Conservation (phyloP, 2,888 invertebrate species). For the Graphium colonna region DNA sequence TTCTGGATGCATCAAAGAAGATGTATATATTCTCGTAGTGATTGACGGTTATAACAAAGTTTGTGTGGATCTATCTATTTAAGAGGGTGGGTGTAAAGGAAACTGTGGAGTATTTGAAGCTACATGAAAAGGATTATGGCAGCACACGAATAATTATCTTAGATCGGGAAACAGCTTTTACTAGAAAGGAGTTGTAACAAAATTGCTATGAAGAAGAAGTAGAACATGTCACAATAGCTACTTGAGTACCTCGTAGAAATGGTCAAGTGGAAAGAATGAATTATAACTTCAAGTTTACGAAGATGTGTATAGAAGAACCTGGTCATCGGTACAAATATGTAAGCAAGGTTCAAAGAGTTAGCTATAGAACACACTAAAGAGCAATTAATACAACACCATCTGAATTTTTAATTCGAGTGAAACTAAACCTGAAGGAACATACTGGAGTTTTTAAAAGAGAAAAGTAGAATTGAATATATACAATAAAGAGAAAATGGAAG, state of each 20-base stretch:
- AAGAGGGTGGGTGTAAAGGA: conserved; percentile 39
- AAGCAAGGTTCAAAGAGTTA: neutral
- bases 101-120: conserved; percentile 36
- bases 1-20: conserved; percentile 39
- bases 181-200: conserved; percentile 8
- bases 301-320: too few relatives aligned
- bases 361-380: neutral
- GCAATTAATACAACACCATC: conserved; percentile 1
- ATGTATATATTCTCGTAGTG: conserved; percentile 43
- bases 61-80: conserved; percentile 45
- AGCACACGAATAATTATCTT: conserved; percentile 12
- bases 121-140: conserved; percentile 31
- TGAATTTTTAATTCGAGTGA: neutral
- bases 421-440: neutral
- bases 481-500: neutral
- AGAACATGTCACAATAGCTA: conserved; percentile 3
- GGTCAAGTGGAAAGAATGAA: neutral
- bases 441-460: neutral
- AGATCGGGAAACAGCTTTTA: too few relatives aligned
- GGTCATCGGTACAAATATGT: too few relatives aligned
- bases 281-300: conserved; percentile 2
- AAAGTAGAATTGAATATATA: neutral
- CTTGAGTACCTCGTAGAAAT: too few relatives aligned
- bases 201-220: conserved; percentile 7
- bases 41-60: conserved; percentile 47